phyloP scores from a whole-genome alignment of 2,888 invertebrate species.

The Agrilus cyanescens region DNA sequence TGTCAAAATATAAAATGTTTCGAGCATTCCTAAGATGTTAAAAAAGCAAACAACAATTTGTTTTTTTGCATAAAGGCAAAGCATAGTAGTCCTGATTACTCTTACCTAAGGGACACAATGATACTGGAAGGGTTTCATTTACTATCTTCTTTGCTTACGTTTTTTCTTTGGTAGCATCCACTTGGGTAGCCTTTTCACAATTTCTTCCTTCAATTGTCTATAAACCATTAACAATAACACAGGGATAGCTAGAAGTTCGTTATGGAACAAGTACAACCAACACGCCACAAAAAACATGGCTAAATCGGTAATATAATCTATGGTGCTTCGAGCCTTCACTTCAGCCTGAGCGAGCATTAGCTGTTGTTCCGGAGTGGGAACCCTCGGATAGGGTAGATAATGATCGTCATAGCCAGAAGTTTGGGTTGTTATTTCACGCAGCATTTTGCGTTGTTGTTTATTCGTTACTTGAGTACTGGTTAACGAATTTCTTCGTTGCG shows the following conservation, averaged over 20 bases:
- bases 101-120: too few relatives aligned
- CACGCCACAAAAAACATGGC: constrained; percentile 64
- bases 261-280: constrained; percentile 72
- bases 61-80: too few relatives aligned
- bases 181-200: constrained; percentile 45
- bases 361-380: constrained; percentile 33
- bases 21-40: too few relatives aligned
- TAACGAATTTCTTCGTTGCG: constrained; percentile 11
- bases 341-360: constrained; percentile 51
- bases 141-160: constrained; percentile 2
- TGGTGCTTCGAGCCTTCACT: constrained; percentile 52
- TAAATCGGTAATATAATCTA: constrained; percentile 64
- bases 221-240: constrained; percentile 65
- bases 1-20: too few relatives aligned
- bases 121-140: too few relatives aligned
- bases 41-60: too few relatives aligned
- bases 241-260: constrained; percentile 68
- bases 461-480: not conserved
- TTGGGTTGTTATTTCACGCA: constrained; percentile 33
- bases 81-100: too few relatives aligned
- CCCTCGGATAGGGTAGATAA: constrained; percentile 1
- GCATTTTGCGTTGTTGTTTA: constrained; percentile 17
- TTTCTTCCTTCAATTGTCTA: constrained; percentile 58
- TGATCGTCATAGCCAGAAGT: constrained; percentile 21
- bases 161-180: constrained; percentile 37